Base-by-base conservation (phyloP, 1,140 invertebrate genomes). In the Drosophila grimshawi region DNA sequence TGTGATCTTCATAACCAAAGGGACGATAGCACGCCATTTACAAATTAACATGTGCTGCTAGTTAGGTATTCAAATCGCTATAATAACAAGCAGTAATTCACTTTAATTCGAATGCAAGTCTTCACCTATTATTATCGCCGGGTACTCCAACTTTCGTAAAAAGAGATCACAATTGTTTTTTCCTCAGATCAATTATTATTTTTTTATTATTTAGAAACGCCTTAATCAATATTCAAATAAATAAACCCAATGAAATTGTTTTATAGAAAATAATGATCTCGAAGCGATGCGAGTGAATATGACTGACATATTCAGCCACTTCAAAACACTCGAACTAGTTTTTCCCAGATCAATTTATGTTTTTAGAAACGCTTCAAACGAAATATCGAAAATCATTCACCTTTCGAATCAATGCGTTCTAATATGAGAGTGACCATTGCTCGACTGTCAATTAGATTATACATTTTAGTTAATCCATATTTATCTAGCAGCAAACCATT, bases 11-110 rank as follows among this genome's bases (percentile, higher is more conserved):
- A 60, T 35, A 48, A 33, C 32, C 56, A 33, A 46, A 10, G 10
- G 19, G 59, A 37, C 35, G 41, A 41, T 35, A 52, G 27, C n/a
- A 53, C 35, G 37, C 43, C n/a, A 11, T 11, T 11, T 41, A 35
- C 59, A 43, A 64, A 71, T 64, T 57, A 49, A 11, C 61, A 39
- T 55, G 37, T 39, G 3, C 32, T 46, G 4, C 6, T 45, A 70
- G 2, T 62, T 55, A 64, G 30, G 55, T 53, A 70, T 64, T 41
- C 41, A 70, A 70, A 70, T 64, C 35, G 19, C 41, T 37, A 48
- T 29, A 19, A 10, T 48, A 66, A 66, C 41, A 57, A 57, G 32
- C 4, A 35, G 19, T 48, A 67, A 49, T 67, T 67, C 10, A n/a
- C 27, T 43, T 49, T 39, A 48, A 49, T 67, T 32, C 29, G 19